Base-by-base conservation (phyloP, 1,140 invertebrate species). In the Medauroidea extradentata region DNA sequence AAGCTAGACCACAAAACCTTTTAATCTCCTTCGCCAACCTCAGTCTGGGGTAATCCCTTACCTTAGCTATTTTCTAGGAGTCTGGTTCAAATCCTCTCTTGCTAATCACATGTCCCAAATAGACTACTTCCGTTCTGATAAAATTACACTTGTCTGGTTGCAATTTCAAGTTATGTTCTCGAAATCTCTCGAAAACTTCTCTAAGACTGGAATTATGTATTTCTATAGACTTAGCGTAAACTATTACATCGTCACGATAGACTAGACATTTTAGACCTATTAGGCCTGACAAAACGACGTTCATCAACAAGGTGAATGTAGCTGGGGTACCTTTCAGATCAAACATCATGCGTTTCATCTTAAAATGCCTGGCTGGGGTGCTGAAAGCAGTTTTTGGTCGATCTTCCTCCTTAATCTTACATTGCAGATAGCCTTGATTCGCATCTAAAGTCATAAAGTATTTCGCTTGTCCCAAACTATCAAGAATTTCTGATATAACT, bases 131-230 rank as follows among this genome's bases (percentile, higher is more conserved):
- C 51, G 71, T 67, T 59, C 64, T 61, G 23, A 78, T 53, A 63
- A 81, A 80, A 57, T 75, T 66, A 55, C 75, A 79, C 66, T 80
- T 79, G 14, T 70, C 67, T 0, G 72, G 73, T 66, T 80, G 71
- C 16, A 78, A 29, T 65, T 78, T 76, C 24, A 80, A 62, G 49
- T 73, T 72, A 58, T 68, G 44, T 58, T 70, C 29, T 51, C 66
- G 63, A 13, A 80, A 52, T 57, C 64, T 61, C 7, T 68, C 38
- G 44, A 79, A 77, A 2, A 80, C 68, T 56, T 68, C 56, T 49
- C 48, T 53, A 27, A 75, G 53, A 24, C 67, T 68, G 27, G 58
- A 3, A 9, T 62, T 53, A 53, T 73, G 70, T 67, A 72, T 54
- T 56, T 72, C 62, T 29, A 78, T 55, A 18, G 66, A 68, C 14